Evolutionary conservation across 37 sponge, comb jelly and placozoan genomes (phyloP).

Genomic region (Mnemiopsis leidyi): DNA sequence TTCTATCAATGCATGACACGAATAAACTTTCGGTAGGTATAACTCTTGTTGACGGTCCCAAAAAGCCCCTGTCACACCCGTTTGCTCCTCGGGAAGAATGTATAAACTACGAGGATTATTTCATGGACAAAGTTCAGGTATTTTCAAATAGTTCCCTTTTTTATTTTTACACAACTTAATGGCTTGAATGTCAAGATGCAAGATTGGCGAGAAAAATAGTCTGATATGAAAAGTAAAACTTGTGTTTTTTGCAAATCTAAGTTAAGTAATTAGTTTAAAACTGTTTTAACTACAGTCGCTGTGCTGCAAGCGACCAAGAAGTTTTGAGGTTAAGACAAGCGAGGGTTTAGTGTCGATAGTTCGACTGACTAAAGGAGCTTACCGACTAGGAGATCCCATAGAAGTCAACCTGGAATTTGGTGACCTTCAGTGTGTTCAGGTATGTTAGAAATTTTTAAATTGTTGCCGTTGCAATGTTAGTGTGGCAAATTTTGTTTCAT

Average conservation of each 20-base stretch:
- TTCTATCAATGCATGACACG: too few species aligned
- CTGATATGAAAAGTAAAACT: too few species aligned
- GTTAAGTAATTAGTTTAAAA: background rate
- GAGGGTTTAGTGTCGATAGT: constrained; percentile 13
- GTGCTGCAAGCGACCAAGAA: constrained; percentile 47
- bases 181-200: too few species aligned
- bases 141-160: too few species aligned
- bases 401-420: constrained; percentile 57
- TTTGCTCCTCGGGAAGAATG: constrained; percentile 1
- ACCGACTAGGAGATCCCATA: constrained; percentile 62
- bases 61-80: background rate
- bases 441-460: background rate
- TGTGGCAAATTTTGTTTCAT: too few species aligned
- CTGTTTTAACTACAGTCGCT: constrained; percentile 27
- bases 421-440: constrained; percentile 57
- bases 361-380: constrained; percentile 4
- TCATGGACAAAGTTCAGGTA: constrained; percentile 66
- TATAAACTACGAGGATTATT: constrained; percentile 30
- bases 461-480: too few species aligned
- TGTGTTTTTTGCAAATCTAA: background rate
- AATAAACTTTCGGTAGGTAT: too few species aligned
- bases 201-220: too few species aligned
- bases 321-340: constrained; percentile 55
- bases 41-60: constrained; percentile 14
- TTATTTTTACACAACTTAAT: too few species aligned